phyloP scores from a whole-genome alignment of 1,140 invertebrate genomes.

The Heliconius eleuchia region DNA sequence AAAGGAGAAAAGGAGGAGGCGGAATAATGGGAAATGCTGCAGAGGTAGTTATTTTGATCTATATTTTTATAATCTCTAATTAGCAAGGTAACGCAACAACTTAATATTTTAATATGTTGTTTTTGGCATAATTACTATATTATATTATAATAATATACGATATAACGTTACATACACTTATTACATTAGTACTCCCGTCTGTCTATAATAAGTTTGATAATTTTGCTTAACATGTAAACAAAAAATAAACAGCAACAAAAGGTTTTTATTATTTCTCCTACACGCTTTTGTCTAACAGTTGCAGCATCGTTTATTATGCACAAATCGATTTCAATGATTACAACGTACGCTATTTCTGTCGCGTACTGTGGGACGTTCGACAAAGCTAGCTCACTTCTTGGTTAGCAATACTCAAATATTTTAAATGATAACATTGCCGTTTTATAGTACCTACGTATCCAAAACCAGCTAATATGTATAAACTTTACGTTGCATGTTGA shows the following conservation, averaged over 20 bases:
- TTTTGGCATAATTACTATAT: no score
- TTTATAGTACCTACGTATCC: conserved; percentile 4
- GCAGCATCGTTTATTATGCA: conserved; percentile 34
- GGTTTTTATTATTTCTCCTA: neutral
- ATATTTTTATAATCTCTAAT: no score
- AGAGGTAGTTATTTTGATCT: no score
- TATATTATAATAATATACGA: no score
- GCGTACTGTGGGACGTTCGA: conserved; percentile 38
- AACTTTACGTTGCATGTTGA: conserved; percentile 40
- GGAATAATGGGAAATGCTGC: no score
- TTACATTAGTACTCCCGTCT: no score
- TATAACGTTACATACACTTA: no score
- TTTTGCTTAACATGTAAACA: no score
- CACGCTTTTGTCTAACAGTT: conserved; percentile 16
- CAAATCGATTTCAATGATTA: conserved; percentile 52
- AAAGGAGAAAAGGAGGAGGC: no score
- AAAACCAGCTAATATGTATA: conserved; percentile 25
- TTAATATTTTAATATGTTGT: no score
- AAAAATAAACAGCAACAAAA: neutral
- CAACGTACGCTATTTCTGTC: conserved; percentile 51
- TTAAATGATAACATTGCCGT: conserved; percentile 23
- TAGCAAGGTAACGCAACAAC: no score
- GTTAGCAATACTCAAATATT: neutral
- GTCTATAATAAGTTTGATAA: no score
- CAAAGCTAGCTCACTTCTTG: conserved; percentile 16